Base-by-base conservation (phyloP, 2,888 invertebrate species). In the Gandaritis pyraliata region DNA sequence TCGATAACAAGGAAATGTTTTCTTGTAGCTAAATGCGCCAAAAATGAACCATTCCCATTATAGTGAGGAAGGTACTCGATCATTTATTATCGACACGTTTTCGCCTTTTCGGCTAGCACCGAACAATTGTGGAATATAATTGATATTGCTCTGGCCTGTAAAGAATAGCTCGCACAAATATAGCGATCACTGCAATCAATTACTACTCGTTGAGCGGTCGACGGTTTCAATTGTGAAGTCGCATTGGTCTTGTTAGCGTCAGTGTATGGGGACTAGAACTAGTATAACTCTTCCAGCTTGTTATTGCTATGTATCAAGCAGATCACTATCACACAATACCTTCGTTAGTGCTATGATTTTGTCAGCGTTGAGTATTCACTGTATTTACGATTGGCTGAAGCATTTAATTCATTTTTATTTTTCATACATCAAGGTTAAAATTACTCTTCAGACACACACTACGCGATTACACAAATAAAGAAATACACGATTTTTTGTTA, bases 171-270 rank as follows among this genome's bases (percentile, higher is more conserved):
- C 56, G 70, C 70, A 74, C 78, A 77, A 80, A 82, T 82, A 82
- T 82, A 81, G 78, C 77, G 80, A 84, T 84, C 81, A 72, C 72
- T 74, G 73, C 81, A 84, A 85, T 86, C 90, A 90, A 91, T 90
- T 90, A 88, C 86, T 78, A 73, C 85, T 88, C 76, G 84, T 90
- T 90, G 87, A 87, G 81, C 82, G 83, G 80, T 79, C 79, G 79
- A 72, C 77, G 68, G 77, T 82, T 83, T 82, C 90, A 91, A 90
- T 90, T 90, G 88, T 80, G 73, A 70, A 77, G 78, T 83, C 78
- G 80, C 81, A 86, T 82, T 81, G 77, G 81, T 82, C 76, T 69
- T 68, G 67, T 69, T 64, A 64, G 64, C 58, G 66, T 65, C 58
- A 66, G 64, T 29, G 55, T 39, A 46, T 50, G 47, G 50, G 16